Percentiles rank a stretch among this genome's conserved stretches.
These are phyloP conservation scores for Riptortus pedestris DNA, from an alignment of 1,140 invertebrate species.

Conservation along the genomic window DNA sequence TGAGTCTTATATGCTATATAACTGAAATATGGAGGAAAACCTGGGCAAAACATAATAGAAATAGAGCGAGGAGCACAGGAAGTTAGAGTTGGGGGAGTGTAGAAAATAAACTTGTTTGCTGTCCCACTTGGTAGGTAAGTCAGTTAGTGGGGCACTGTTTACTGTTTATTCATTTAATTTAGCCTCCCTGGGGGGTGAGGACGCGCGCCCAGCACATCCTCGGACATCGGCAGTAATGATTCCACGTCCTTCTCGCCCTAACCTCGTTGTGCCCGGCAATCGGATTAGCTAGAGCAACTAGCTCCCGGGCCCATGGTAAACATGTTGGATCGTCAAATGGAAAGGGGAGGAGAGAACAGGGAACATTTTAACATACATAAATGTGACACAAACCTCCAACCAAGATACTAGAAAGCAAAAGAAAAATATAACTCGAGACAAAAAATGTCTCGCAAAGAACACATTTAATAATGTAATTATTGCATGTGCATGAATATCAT, in stretches of 20 bases:
- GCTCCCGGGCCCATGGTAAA: background rate
- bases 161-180: conserved; percentile 12
- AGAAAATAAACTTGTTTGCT: conserved; percentile 13
- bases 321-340: too few relatives aligned
- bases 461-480: too few relatives aligned
- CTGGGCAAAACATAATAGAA: background rate
- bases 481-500: too few relatives aligned
- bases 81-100: background rate
- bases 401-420: too few relatives aligned
- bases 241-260: background rate
- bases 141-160: conserved; percentile 8
- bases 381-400: too few relatives aligned
- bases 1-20: background rate
- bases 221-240: background rate
- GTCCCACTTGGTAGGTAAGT: background rate
- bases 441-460: too few relatives aligned
- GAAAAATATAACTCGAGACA: too few relatives aligned
- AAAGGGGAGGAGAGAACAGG: too few relatives aligned
- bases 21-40: background rate
- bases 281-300: background rate
- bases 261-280: background rate
- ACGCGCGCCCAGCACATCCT: background rate
- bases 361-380: too few relatives aligned
- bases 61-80: background rate
- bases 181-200: background rate